These are phyloP conservation scores for Heliothis virescens DNA, from an alignment of 1,140 invertebrate genomes.

Conservation along the genomic window DNA sequence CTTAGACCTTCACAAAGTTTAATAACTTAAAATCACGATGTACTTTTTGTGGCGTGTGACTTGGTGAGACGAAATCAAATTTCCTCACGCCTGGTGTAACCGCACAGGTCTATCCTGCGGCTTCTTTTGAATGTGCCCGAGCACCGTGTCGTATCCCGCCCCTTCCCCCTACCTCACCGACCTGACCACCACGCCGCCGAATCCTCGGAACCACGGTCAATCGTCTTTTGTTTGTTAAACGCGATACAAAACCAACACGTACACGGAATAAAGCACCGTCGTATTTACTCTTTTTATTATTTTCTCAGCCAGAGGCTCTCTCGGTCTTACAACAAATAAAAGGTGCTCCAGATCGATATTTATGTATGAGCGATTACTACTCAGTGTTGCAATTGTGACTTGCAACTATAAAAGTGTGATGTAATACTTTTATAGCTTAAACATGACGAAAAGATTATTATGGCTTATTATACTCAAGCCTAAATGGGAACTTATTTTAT, in stretches of 20 bases:
- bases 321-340: conserved; percentile 41
- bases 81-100: conserved; percentile 51
- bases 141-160: conserved; percentile 66
- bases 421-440: conserved; percentile 46
- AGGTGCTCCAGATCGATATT: conserved; percentile 48
- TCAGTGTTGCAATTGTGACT: conserved; percentile 45
- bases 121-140: conserved; percentile 74
- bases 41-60: conserved; percentile 27
- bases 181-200: conserved; percentile 49
- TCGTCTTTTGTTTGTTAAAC: conserved; percentile 80
- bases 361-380: conserved; percentile 45
- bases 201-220: conserved; percentile 62
- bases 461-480: conserved; percentile 35
- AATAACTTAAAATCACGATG: background rate
- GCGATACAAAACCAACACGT: conserved; percentile 76
- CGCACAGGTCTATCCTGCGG: conserved; percentile 70
- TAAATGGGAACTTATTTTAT: conserved; percentile 42
- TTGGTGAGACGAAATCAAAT: conserved; percentile 34
- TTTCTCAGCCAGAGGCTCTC: background rate
- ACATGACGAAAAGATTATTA: conserved; percentile 40
- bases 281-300: conserved; percentile 50
- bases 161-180: conserved; percentile 13
- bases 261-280: conserved; percentile 63
- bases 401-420: conserved; percentile 20
- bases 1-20: background rate